Percentiles rank a stretch among this genome's conserved stretches.
These are phyloP conservation scores for Chromobotia macracanthus DNA, from an alignment of 2,797 vertebrate genomes.

Conservation along the genomic window DNA sequence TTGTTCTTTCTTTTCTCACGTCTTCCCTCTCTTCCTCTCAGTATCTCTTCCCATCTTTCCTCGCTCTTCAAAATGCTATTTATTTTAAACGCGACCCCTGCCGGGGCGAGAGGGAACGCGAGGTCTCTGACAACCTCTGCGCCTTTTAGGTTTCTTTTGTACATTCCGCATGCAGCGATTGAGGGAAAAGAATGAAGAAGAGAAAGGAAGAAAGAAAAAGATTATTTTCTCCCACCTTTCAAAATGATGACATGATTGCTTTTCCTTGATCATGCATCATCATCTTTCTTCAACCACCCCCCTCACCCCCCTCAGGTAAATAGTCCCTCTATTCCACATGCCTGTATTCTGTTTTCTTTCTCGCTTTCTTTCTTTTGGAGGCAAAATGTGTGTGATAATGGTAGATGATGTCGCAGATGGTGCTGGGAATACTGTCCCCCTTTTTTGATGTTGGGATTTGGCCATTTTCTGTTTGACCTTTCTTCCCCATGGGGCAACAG, in stretches of 20 bases:
- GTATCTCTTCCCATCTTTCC: conserved; percentile 37
- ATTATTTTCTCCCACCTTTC: conserved; percentile 99
- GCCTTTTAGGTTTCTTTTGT: conserved; percentile 99
- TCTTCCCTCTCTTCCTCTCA: conserved; percentile 41
- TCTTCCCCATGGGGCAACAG: conserved; percentile 85
- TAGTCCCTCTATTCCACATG: conserved; percentile 72
- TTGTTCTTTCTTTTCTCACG: conserved; percentile 47
- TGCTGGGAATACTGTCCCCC: conserved; percentile 24
- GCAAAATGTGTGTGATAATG: conserved; percentile 71
- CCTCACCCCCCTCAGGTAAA: conserved; percentile 87
- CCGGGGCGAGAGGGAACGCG: conserved; percentile 89
- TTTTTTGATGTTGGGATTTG: conserved; percentile 64
- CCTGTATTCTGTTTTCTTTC: conserved; percentile 78
- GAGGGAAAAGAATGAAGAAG: conserved; percentile 81
- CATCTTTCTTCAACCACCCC: conserved; percentile 88
- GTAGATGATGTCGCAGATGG: conserved; percentile 64
- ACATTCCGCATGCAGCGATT: conserved; percentile 86
- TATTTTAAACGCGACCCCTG: conserved; percentile 98
- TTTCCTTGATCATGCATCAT: conserved; percentile 99
- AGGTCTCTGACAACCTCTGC: conserved; percentile 91
- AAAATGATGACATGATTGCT: conserved; percentile 99
- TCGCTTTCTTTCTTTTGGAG: conserved; percentile 59
- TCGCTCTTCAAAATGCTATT: conserved; percentile 87
- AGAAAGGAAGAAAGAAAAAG: conserved; percentile 81
- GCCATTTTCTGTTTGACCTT: conserved; percentile 87